Evolutionary conservation across 2,113 vertebrate species (phyloP).

Genomic region (Geococcyx californianus): DNA sequence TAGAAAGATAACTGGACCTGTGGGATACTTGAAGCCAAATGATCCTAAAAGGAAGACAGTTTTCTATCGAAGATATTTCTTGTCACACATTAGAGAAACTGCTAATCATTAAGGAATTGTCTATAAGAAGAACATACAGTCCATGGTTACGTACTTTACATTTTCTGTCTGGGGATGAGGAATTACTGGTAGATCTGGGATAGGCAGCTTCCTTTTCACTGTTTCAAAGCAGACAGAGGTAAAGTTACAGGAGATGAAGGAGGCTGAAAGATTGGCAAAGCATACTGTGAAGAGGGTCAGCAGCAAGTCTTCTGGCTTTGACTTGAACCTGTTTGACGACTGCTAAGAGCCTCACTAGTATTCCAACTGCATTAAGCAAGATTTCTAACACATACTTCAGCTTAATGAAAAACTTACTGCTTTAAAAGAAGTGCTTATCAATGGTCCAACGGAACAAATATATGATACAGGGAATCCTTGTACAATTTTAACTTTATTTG

Average conservation of each 20-base stretch:
- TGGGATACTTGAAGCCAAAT: not conserved
- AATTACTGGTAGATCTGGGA: not conserved
- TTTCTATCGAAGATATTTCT: not conserved
- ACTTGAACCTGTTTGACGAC: not conserved
- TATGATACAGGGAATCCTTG: not conserved
- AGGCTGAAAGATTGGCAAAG: not conserved
- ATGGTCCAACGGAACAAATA: not conserved
- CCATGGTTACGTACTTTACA: not conserved
- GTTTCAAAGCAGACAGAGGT: not conserved
- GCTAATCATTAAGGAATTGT: not conserved
- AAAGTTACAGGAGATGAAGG: not conserved
- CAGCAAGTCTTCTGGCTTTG: not conserved
- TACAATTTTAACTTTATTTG: not conserved
- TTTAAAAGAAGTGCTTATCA: not conserved
- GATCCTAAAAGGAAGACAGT: not conserved
- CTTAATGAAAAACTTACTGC: not conserved
- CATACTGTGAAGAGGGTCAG: not conserved
- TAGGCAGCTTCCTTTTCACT: not conserved
- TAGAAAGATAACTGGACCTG: constrained; percentile 11
- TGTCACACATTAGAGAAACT: not conserved
- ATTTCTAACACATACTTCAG: not conserved
- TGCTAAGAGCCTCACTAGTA: not conserved
- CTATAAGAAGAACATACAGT: not conserved
- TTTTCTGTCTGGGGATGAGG: not conserved
- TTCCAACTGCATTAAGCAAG: not conserved